Base-by-base conservation (phyloP, 23 tunicate species). In the Trididemnum nubilum region DNA sequence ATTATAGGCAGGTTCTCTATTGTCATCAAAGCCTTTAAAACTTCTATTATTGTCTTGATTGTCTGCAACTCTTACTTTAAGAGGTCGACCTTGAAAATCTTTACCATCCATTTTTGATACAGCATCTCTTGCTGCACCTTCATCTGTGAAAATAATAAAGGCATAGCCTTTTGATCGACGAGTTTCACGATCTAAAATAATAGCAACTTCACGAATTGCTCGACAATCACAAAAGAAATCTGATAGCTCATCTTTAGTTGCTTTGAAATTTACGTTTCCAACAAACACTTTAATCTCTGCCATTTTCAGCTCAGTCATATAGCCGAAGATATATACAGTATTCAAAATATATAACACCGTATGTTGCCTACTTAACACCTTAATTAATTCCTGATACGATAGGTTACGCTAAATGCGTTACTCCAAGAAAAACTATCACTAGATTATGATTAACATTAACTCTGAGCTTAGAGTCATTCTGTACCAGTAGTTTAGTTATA, bases 141-240 rank as follows among this genome's bases (percentile, higher is more conserved):
- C 73, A 37, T n/a, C 19, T 4, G 30, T 52, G 64, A 80, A 80
- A 9, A 64, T 80, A n/a, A 80, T 36, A 51, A 80, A 80, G 9
- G 83, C 83, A 80, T 63, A 80, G 7, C 83, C 83, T 64, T 64
- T 80, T 34, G 83, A 80, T 2, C 74, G 73, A 2, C 83, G 2
- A 2, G 73, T 63, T 33, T 80, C 19, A 12, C 74, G 52, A 64
- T 80, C 83, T 2, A 63, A 22, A 2, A 80, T 64, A 34, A 80
- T 64, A 21, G 83, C 83, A 19, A 63, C 54, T 24, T 63, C 83
- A 12, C 2, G 2, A 63, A 80, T 51, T 25, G 54, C 73, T 63
- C 35, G 51, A 22, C 73, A 63, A 7, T 64, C 73, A 21, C 64
- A 12, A 64, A 80, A 80, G 25, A 80, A 80, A 18, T 35, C 74